Percentiles rank a stretch among this genome's conserved stretches.
phyloP scores from a whole-genome alignment of 2,797 vertebrate genomes.

The Ispidina lecontei region DNA sequence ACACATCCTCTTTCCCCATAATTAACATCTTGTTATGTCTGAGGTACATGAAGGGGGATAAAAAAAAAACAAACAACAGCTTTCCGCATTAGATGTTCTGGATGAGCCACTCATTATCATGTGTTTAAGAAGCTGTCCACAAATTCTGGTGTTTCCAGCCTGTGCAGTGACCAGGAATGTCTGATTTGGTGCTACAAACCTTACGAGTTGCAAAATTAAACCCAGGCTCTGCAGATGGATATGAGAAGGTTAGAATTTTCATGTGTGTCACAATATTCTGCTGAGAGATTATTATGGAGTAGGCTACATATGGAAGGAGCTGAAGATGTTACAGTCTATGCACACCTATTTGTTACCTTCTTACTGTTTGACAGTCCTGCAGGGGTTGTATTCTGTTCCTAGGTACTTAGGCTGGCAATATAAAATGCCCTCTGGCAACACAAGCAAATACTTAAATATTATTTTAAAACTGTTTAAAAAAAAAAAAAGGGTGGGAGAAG shows the following conservation, averaged over 20 bases:
- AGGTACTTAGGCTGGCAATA: not conserved
- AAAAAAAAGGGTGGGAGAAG: not conserved
- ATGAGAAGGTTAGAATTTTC: not conserved
- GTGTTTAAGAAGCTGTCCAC: not conserved
- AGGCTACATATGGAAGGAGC: not conserved
- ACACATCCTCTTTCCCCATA: not conserved
- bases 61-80: accelerated
- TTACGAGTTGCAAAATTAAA: not conserved
- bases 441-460: not conserved
- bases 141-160: not conserved
- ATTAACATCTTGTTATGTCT: not conserved
- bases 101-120: not conserved
- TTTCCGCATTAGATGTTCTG: not conserved
- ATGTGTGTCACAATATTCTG: not conserved
- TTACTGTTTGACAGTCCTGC: not conserved
- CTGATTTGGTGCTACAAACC: not conserved
- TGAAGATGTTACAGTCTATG: not conserved
- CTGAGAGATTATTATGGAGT: not conserved
- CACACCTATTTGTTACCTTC: not conserved
- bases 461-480: not conserved
- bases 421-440: not conserved
- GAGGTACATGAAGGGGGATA: not conserved
- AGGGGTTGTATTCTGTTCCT: not conserved
- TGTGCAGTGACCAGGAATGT: not conserved
- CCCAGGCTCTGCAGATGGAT: not conserved